A percentile compares a stretch with the other conserved stretches of the same genome.
Conservation (phyloP, 2,797 vertebrate genomes). For the Centropyge bicolor region DNA sequence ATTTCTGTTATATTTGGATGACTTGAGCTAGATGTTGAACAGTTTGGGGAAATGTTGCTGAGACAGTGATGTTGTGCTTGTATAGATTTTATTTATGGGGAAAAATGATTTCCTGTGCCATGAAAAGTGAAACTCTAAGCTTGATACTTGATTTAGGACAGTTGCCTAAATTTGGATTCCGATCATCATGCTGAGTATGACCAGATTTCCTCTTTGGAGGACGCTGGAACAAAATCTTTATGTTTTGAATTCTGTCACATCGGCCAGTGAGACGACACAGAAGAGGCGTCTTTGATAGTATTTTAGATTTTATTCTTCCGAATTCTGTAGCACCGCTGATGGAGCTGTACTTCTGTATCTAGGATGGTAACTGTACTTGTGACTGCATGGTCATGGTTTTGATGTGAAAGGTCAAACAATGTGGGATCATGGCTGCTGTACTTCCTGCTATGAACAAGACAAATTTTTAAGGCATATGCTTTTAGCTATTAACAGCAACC, state of each 20-base stretch:
- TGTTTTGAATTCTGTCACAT: slow-evolving; percentile 22
- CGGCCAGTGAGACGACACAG: slow-evolving; percentile 26
- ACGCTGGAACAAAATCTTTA: background rate
- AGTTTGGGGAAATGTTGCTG: slow-evolving; percentile 14
- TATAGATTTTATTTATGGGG: slow-evolving; percentile 31
- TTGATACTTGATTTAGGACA: slow-evolving; percentile 19
- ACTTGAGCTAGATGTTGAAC: slow-evolving; percentile 31
- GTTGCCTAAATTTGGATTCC: slow-evolving; percentile 12
- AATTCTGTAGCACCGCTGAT: slow-evolving; percentile 40
- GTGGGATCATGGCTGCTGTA: slow-evolving; percentile 33
- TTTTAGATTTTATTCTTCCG: slow-evolving; percentile 46
- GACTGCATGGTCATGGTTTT: slow-evolving; percentile 67
- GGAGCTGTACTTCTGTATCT: slow-evolving; percentile 52
- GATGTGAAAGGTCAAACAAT: slow-evolving; percentile 64
- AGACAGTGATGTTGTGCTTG: slow-evolving; percentile 35
- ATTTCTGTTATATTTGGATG: slow-evolving; percentile 47
- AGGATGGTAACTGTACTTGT: slow-evolving; percentile 55
- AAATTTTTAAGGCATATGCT: background rate
- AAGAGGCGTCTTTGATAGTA: slow-evolving; percentile 10
- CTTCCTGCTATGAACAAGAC: slow-evolving; percentile 30
- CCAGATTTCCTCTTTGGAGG: slow-evolving; percentile 4
- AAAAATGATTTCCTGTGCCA: slow-evolving; percentile 48
- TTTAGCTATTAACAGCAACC: slow-evolving; percentile 27
- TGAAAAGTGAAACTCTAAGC: slow-evolving; percentile 32
- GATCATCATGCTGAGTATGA: slow-evolving; percentile 16